Conservation (phyloP, 2,888 invertebrate genomes). For the Drosophila kokeensis region DNA sequence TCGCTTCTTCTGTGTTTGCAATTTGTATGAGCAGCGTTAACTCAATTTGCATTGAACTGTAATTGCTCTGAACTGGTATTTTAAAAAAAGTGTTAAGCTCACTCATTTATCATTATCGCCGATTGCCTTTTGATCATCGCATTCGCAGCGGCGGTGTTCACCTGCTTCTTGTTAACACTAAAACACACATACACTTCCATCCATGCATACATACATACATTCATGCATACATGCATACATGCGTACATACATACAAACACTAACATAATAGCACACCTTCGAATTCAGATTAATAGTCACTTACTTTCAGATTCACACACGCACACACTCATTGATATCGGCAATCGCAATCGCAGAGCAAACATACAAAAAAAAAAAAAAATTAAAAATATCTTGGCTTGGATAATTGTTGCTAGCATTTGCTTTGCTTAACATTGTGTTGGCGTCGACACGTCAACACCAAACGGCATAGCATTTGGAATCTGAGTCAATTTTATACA, state of each 20-base stretch:
- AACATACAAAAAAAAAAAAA: slow-evolving; percentile 31
- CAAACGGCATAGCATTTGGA: slow-evolving; percentile 2
- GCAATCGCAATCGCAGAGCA: slow-evolving; percentile 27
- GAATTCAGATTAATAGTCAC: slow-evolving; percentile 30
- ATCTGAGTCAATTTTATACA: not conserved
- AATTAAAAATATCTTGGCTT: slow-evolving; percentile 29
- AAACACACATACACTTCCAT: not conserved
- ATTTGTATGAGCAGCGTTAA: slow-evolving; percentile 9
- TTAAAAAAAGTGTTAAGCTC: slow-evolving; percentile 21
- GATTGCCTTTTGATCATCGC: slow-evolving; percentile 62
- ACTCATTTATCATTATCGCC: slow-evolving; percentile 58
- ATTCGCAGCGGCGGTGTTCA: slow-evolving; percentile 53
- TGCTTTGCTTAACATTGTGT: slow-evolving; percentile 37
- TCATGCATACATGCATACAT: too few species aligned
- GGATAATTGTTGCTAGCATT: slow-evolving; percentile 31
- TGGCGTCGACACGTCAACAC: slow-evolving; percentile 45
- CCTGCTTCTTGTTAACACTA: slow-evolving; percentile 45
- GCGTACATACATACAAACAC: not conserved
- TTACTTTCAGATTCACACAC: slow-evolving; percentile 46
- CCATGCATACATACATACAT: not conserved
- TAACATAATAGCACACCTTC: slow-evolving; percentile 3
- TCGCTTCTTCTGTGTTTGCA: slow-evolving; percentile 17
- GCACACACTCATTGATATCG: slow-evolving; percentile 30
- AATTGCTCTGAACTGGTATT: slow-evolving; percentile 10
- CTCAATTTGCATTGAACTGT: slow-evolving; percentile 19